Evolutionary conservation across 2,888 invertebrate genomes (phyloP).

Genomic region (Stenodera caucasica): DNA sequence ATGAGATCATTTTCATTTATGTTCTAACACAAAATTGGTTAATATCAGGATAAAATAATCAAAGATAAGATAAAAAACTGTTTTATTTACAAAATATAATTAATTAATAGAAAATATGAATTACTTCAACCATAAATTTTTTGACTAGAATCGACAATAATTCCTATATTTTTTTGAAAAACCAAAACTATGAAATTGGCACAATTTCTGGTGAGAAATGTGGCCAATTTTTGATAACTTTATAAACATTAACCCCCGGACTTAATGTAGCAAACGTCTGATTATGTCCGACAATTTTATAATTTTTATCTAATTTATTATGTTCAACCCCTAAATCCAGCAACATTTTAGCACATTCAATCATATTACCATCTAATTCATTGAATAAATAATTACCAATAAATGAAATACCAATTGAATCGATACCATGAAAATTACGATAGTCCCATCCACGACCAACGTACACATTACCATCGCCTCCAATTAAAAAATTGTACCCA

Average conservation of each 20-base stretch:
- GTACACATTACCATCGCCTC: slow-evolving; percentile 61
- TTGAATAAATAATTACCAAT: slow-evolving; percentile 57
- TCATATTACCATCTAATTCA: slow-evolving; percentile 52
- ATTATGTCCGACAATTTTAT: slow-evolving; percentile 59
- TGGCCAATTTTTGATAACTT: slow-evolving; percentile 57
- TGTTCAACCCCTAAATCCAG: slow-evolving; percentile 54
- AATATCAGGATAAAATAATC: neutral
- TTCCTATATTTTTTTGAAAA: neutral
- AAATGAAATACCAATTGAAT: slow-evolving; percentile 57
- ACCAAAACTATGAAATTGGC: neutral
- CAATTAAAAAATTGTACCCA: slow-evolving; percentile 58
- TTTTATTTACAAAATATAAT: neutral
- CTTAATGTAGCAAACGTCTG: slow-evolving; percentile 57
- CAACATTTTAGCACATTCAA: slow-evolving; percentile 55
- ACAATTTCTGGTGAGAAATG: slow-evolving; percentile 45
- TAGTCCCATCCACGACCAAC: slow-evolving; percentile 60
- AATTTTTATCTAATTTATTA: slow-evolving; percentile 54
- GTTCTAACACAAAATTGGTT: neutral
- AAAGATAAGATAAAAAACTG: neutral
- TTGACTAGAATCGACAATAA: neutral
- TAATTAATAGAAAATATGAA: neutral
- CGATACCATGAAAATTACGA: slow-evolving; percentile 58
- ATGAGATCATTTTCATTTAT: neutral
- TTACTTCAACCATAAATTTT: neutral
- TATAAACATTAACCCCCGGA: slow-evolving; percentile 58